phyloP scores from a whole-genome alignment of 2,797 vertebrate genomes.

The Cryptoblepharus egeriae region DNA sequence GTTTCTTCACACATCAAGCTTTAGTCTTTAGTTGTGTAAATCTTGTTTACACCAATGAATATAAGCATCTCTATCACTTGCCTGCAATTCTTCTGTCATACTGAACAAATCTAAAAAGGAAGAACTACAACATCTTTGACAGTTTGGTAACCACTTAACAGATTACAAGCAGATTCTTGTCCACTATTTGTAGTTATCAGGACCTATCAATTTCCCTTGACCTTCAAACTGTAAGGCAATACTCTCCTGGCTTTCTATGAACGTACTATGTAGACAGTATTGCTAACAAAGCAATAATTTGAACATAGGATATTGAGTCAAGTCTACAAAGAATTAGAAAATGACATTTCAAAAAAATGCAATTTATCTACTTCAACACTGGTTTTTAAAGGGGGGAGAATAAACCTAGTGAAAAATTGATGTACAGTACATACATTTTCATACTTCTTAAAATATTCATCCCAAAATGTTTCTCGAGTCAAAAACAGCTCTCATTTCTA shows the following conservation, averaged over 20 bases:
- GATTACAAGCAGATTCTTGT: conserved; percentile 15
- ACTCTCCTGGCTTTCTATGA: conserved; percentile 21
- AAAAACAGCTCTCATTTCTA: too few species aligned
- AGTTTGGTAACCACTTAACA: conserved; percentile 12
- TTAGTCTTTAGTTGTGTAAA: neutral
- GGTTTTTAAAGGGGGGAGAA: too few species aligned
- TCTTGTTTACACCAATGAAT: neutral
- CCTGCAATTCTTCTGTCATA: neutral
- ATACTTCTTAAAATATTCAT: too few species aligned
- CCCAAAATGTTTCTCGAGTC: too few species aligned
- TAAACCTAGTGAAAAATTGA: too few species aligned
- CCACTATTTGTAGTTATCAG: neutral
- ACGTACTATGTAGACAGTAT: neutral
- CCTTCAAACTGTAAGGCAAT: conserved; percentile 14
- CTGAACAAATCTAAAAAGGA: neutral
- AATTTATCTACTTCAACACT: neutral
- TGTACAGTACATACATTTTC: too few species aligned
- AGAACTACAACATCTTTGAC: neutral
- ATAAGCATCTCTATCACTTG: neutral
- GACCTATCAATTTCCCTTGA: conserved; percentile 30
- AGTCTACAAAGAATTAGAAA: neutral
- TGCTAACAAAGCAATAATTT: neutral
- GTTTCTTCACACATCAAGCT: neutral
- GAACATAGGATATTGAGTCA: neutral
- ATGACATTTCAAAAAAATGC: neutral